Percentiles rank a stretch among this genome's conserved stretches.
These are phyloP conservation scores for Mesochorus sp. DNA, from an alignment of 2,888 invertebrate genomes.

Conservation along the genomic window DNA sequence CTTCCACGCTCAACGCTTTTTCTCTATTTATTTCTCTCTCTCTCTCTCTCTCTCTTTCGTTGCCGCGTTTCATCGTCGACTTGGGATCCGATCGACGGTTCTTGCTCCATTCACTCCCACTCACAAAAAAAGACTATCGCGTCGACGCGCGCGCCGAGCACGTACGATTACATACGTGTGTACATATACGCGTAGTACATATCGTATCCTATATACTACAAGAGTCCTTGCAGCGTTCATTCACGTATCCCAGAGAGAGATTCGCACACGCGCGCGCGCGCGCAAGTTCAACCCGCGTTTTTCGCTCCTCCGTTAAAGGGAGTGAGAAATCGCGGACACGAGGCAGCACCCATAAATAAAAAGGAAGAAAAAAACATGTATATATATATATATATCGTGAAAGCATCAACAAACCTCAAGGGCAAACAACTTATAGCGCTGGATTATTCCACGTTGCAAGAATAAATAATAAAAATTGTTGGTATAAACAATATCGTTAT, in stretches of 20 bases:
- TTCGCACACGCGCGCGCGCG: conserved; percentile 53
- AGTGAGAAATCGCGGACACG: conserved; percentile 29
- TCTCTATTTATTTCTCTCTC: conserved; percentile 47
- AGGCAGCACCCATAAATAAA: conserved; percentile 9
- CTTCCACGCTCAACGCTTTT: conserved; percentile 59
- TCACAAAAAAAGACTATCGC: conserved; percentile 15
- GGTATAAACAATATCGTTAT: too few relatives aligned
- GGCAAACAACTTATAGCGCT: neutral
- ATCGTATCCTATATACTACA: too few relatives aligned
- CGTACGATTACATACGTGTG: conserved; percentile 35
- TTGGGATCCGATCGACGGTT: conserved; percentile 23
- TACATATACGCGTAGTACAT: conserved; percentile 53
- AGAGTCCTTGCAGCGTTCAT: conserved; percentile 67
- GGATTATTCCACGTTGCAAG: neutral
- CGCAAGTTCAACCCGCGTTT: conserved; percentile 68
- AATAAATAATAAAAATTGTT: too few relatives aligned
- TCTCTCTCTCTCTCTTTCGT: conserved; percentile 43
- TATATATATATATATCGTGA: neutral
- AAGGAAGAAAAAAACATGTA: neutral
- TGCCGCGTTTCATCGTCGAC: conserved; percentile 32
- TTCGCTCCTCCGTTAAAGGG: conserved; percentile 41
- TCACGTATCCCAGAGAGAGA: conserved; percentile 65
- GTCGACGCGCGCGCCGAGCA: neutral
- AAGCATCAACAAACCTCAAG: too few relatives aligned
- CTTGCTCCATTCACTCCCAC: conserved; percentile 55